Evolutionary conservation across 2,113 vertebrate species (phyloP).

Genomic region (Raphicerus campestris): DNA sequence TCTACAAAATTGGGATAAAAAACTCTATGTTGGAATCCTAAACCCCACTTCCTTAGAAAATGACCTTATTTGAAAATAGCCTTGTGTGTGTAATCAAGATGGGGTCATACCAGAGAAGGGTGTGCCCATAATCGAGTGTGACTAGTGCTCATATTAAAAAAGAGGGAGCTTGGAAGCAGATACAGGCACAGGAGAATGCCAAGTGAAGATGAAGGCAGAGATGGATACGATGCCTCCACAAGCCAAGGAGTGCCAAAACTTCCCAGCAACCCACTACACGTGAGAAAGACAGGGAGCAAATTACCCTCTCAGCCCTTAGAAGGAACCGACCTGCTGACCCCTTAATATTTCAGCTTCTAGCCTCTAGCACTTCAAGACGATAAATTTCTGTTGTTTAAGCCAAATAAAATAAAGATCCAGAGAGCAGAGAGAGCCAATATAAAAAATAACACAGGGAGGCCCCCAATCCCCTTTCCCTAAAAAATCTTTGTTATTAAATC

Average conservation of each 20-base stretch:
- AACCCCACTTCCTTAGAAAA: background rate
- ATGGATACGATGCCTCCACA: background rate
- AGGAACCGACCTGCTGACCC: background rate
- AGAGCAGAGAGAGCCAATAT: background rate
- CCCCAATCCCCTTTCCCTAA: background rate
- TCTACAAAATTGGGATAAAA: background rate
- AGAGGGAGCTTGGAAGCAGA: background rate
- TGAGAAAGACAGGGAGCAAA: no score
- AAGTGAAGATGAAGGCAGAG: background rate
- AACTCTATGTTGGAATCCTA: background rate
- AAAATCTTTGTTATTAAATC: slow-evolving; percentile 27
- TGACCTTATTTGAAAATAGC: background rate
- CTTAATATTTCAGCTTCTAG: background rate
- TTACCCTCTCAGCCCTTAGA: background rate
- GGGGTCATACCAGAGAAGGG: background rate
- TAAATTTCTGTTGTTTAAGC: background rate
- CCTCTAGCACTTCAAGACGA: background rate
- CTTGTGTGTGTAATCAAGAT: background rate
- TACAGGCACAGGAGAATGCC: background rate
- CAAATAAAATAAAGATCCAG: background rate
- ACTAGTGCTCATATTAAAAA: background rate
- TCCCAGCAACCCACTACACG: background rate
- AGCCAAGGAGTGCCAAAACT: background rate
- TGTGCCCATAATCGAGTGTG: background rate
- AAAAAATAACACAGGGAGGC: background rate